phyloP scores from a whole-genome alignment of 2,888 invertebrate genomes.

The Trissolcus brochymenae region DNA sequence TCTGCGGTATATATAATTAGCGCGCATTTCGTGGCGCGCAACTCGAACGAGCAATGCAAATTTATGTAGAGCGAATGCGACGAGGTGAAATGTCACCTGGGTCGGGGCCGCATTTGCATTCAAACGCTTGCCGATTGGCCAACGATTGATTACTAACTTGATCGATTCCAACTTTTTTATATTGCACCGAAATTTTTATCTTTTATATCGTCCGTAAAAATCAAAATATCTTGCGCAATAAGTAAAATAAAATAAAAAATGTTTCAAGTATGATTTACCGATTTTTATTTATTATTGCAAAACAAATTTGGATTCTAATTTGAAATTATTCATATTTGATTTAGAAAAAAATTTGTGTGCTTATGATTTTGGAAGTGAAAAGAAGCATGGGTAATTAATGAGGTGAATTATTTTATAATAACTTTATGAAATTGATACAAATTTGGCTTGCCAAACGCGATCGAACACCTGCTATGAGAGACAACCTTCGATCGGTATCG shows the following conservation, averaged over 20 bases:
- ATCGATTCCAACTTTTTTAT: slow-evolving; percentile 1
- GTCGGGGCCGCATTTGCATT: slow-evolving; percentile 70
- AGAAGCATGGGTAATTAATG: too few species aligned
- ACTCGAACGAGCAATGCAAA: slow-evolving; percentile 68
- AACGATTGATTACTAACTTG: slow-evolving; percentile 38
- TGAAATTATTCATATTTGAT: too few species aligned
- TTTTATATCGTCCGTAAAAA: background rate
- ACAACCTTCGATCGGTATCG: slow-evolving; percentile 53
- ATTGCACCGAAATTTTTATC: background rate
- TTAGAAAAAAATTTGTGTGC: too few species aligned
- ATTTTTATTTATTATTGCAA: background rate
- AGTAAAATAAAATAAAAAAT: background rate
- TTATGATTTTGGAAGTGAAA: too few species aligned
- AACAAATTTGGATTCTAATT: too few species aligned
- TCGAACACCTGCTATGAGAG: slow-evolving; percentile 41
- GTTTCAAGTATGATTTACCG: background rate
- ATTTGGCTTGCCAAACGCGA: slow-evolving; percentile 6
- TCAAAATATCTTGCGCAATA: background rate
- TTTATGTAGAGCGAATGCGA: slow-evolving; percentile 70
- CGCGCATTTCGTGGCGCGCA: slow-evolving; percentile 44
- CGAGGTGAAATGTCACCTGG: slow-evolving; percentile 69
- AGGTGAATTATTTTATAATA: too few species aligned
- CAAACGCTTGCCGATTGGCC: slow-evolving; percentile 40
- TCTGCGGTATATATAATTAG: slow-evolving; percentile 62
- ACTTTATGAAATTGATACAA: background rate